Percentiles rank a stretch among this genome's conserved stretches.
These are phyloP conservation scores for Planiliza haematocheilus DNA, from an alignment of 2,113 vertebrate genomes.

Conservation along the genomic window DNA sequence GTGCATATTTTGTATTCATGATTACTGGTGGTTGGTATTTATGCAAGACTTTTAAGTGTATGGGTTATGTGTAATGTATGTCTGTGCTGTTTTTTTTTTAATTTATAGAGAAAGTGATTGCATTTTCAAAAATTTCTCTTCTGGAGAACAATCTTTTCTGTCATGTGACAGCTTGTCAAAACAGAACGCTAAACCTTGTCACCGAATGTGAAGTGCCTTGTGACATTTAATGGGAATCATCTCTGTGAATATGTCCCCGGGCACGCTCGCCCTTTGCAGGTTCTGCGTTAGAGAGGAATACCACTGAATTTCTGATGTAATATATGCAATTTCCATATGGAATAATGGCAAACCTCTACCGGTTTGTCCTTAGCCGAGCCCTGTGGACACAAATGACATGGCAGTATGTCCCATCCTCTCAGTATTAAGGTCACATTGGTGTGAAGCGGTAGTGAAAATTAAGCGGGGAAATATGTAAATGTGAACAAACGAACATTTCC, in stretches of 20 bases:
- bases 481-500: neutral
- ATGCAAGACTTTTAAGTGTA: conserved; percentile 17
- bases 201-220: conserved; percentile 47
- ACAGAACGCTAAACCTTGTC: conserved; percentile 43
- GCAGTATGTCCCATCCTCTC: conserved; percentile 37
- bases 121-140: conserved; percentile 19
- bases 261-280: conserved; percentile 13
- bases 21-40: conserved; percentile 18
- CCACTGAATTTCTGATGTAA: conserved; percentile 66
- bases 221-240: conserved; percentile 61
- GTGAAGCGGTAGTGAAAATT: conserved; percentile 25
- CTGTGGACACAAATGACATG: conserved; percentile 56
- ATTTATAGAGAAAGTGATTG: conserved; percentile 15
- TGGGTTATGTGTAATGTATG: conserved; percentile 12
- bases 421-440: conserved; percentile 60
- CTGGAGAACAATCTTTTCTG: conserved; percentile 26
- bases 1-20: conserved; percentile 16
- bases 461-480: conserved; percentile 22
- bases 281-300: conserved; percentile 60
- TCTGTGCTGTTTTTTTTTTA: neutral
- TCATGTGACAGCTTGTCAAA: conserved; percentile 38
- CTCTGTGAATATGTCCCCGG: conserved; percentile 42
- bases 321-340: conserved; percentile 40
- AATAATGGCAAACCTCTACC: conserved; percentile 37
- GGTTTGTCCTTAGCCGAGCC: conserved; percentile 38